Evolutionary conservation across 1,140 invertebrate species (phyloP), one percentile per base, ranked within the genome.

Genomic region (Apis mellifera): DNA sequence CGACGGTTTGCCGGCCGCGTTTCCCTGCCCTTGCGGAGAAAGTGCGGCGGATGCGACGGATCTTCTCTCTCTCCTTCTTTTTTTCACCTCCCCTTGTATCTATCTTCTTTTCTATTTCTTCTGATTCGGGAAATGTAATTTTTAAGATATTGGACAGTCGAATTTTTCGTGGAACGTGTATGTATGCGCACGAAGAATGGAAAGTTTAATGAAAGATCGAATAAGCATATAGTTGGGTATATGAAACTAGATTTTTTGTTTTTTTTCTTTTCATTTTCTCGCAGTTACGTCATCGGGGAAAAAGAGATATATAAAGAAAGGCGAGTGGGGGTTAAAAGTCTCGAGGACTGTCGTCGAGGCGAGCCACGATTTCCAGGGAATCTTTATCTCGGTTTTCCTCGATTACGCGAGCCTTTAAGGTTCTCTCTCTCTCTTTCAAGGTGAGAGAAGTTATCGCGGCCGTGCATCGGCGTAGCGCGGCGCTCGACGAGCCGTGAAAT

Each of bases 401-500:
- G 84, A 89, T 89, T 83, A 85, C 55, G 32, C 32, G n/a, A 13
- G 80, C 83, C 70, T 83, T 89, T 85, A 76, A 88, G 60, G 72
- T 80, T 73, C 57, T 32, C 32, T 32, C n/a, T 42, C 32, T 42
- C 4, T 42, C 32, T 42, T 87, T 88, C 86, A 88, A 88, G 86
- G 86, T 87, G 84, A 88, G 87, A 77, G 48, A 76, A 78, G 69
- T 88, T 87, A 87, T 88, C 86, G 64, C 21, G 59, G 19, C 59
- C 75, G 64, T 70, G 84, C 77, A 85, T 88, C 83, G 86, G 64
- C 80, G 74, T 83, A 85, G 87, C 70, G 65, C 86, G 84, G 85
- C 86, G 87, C 86, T 84, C 88, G 81, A 74, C 82, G 86, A 78
- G 89, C 84, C 89, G 86, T 90, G 87, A 91, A 92, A 92, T 91